phyloP scores from a whole-genome alignment of 2,888 invertebrate genomes.

The Chromoteleia sp. region DNA sequence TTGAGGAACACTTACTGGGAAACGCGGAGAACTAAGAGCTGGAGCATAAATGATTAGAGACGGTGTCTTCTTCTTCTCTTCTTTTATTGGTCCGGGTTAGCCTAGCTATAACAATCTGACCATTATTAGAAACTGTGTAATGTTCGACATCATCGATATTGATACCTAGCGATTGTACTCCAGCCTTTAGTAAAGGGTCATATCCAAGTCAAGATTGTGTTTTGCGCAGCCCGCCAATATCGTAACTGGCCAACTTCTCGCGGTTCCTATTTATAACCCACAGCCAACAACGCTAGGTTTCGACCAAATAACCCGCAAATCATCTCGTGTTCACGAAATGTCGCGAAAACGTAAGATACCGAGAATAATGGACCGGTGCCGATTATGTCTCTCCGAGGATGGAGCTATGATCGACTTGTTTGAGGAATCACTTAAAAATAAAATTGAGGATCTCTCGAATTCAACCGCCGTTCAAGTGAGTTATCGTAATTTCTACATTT shows the following conservation, averaged over 20 bases:
- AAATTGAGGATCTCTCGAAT: constrained; percentile 77
- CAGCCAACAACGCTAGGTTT: neutral
- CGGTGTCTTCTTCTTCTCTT: no score
- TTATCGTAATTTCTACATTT: no score
- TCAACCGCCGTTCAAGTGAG: constrained; percentile 80
- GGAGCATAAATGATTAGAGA: no score
- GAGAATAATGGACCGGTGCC: constrained; percentile 77
- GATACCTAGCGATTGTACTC: no score
- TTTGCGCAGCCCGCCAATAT: constrained; percentile 5
- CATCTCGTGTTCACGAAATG: constrained; percentile 69
- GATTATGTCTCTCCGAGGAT: constrained; percentile 79
- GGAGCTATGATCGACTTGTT: constrained; percentile 79
- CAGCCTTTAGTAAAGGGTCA: neutral
- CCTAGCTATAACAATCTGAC: no score
- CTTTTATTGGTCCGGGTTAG: no score
- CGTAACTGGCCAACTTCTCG: constrained; percentile 30
- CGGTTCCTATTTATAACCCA: constrained; percentile 35
- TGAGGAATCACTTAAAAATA: constrained; percentile 73
- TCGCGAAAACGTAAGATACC: constrained; percentile 77
- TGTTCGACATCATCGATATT: no score
- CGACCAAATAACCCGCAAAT: constrained; percentile 23
- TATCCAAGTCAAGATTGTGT: constrained; percentile 19
- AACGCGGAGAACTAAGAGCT: no score
- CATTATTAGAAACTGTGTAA: no score
- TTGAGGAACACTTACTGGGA: no score